phyloP scores from a whole-genome alignment of 2,888 invertebrate genomes.

The Ophonus ardosiacus region DNA sequence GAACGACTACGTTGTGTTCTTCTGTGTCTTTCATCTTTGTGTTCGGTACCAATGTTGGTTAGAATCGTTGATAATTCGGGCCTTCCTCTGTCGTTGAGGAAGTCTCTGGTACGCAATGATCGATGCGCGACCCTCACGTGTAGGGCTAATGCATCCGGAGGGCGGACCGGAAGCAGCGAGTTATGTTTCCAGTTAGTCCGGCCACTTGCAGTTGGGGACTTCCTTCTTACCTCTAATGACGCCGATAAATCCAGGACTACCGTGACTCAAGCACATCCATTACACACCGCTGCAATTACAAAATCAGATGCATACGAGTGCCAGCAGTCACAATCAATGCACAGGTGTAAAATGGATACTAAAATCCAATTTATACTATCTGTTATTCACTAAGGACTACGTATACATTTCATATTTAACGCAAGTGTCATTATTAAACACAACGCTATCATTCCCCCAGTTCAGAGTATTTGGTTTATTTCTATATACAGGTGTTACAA shows the following conservation, averaged over 20 bases:
- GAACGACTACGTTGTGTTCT: no score
- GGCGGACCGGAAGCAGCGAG: constrained; percentile 57
- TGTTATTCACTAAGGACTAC: neutral
- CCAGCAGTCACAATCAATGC: neutral
- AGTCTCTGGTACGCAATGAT: constrained; percentile 54
- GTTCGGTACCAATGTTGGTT: neutral
- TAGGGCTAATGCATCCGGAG: constrained; percentile 61
- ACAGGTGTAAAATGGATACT: neutral
- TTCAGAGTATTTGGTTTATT: no score
- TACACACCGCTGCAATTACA: constrained; percentile 61
- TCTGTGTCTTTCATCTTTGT: no score
- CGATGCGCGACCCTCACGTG: constrained; percentile 62
- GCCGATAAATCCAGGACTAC: constrained; percentile 57
- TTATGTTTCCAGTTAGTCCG: constrained; percentile 63
- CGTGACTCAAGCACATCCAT: constrained; percentile 59
- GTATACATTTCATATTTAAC: no score
- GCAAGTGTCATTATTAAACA: no score
- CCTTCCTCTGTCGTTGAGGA: neutral
- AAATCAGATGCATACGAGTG: constrained; percentile 55
- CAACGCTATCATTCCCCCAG: no score
- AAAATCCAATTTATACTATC: neutral
- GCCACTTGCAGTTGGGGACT: constrained; percentile 59
- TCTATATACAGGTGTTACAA: no score
- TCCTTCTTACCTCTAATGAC: constrained; percentile 49
- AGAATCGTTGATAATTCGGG: neutral